These are phyloP conservation scores for Sandelia bainsii DNA, from an alignment of 2,797 vertebrate genomes.

Conservation along the genomic window DNA sequence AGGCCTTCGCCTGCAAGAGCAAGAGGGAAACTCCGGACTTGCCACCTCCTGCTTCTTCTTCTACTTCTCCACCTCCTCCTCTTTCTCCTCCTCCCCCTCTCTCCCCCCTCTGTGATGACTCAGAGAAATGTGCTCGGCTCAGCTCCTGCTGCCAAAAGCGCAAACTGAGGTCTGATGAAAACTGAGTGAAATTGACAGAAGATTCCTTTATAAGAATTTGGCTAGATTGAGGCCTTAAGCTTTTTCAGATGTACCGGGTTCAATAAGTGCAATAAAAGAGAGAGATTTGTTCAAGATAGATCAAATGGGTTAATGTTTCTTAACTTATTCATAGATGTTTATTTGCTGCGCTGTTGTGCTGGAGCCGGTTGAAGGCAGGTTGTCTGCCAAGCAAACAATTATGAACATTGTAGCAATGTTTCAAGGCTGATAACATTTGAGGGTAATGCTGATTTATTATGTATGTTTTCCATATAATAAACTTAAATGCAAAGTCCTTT, in stretches of 20 bases:
- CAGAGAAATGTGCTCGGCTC: slow-evolving; percentile 85
- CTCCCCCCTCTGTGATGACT: slow-evolving; percentile 75
- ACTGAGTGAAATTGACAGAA: slow-evolving; percentile 69
- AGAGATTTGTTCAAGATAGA: slow-evolving; percentile 35
- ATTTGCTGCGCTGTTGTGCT: slow-evolving; percentile 34
- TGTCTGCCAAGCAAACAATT: slow-evolving; percentile 47
- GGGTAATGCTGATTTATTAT: slow-evolving; percentile 12
- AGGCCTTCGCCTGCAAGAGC: slow-evolving; percentile 66
- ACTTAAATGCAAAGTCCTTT: background rate
- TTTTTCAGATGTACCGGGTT: slow-evolving; percentile 69
- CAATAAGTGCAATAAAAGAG: slow-evolving; percentile 59
- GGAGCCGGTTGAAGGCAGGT: slow-evolving; percentile 46
- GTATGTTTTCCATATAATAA: slow-evolving; percentile 23
- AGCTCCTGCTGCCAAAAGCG: slow-evolving; percentile 60
- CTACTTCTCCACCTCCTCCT: slow-evolving; percentile 17
- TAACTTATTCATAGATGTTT: slow-evolving; percentile 46
- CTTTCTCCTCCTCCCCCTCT: background rate
- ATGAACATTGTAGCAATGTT: slow-evolving; percentile 31
- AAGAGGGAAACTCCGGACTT: slow-evolving; percentile 76
- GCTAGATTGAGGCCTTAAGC: slow-evolving; percentile 55
- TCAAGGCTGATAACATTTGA: slow-evolving; percentile 43
- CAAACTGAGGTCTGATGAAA: slow-evolving; percentile 71
- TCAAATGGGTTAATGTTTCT: slow-evolving; percentile 50
- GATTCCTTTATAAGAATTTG: slow-evolving; percentile 69
- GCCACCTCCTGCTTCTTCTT: slow-evolving; percentile 67